These are phyloP conservation scores for Arnoldichthys spilopterus DNA, from an alignment of 2,797 vertebrate species.

Conservation along the genomic window DNA sequence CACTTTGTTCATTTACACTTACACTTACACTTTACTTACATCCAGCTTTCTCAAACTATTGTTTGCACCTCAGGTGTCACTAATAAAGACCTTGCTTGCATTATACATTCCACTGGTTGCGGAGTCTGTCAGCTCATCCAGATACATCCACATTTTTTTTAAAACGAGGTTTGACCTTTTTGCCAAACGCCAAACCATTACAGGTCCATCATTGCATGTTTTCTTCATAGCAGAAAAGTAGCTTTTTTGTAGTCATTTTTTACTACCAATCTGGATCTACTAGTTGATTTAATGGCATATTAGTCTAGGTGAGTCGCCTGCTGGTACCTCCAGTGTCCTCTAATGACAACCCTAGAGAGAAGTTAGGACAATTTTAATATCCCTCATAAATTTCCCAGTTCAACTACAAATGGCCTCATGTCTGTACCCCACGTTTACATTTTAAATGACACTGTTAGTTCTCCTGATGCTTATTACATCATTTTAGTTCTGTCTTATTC, in stretches of 20 bases:
- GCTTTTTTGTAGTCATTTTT: slow-evolving; percentile 34
- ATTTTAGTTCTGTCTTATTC: slow-evolving; percentile 28
- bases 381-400: slow-evolving; percentile 30
- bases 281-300: slow-evolving; percentile 49
- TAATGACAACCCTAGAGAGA: slow-evolving; percentile 54
- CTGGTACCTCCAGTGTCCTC: slow-evolving; percentile 31
- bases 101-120: not conserved
- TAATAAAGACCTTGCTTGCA: not conserved
- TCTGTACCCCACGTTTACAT: slow-evolving; percentile 1
- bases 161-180: slow-evolving; percentile 9
- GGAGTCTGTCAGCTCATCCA: not conserved
- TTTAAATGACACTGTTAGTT: slow-evolving; percentile 34
- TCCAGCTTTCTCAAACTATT: slow-evolving; percentile 1
- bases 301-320: slow-evolving; percentile 3
- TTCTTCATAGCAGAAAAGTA: slow-evolving; percentile 15
- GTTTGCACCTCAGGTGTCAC: slow-evolving; percentile 12
- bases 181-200: not conserved
- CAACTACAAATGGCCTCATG: slow-evolving; percentile 12
- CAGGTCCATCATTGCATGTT: not conserved
- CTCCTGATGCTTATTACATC: slow-evolving; percentile 34
- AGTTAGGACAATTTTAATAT: slow-evolving; percentile 37
- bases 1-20: not conserved
- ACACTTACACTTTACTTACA: too few species aligned
- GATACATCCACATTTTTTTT: not conserved
- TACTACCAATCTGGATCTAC: slow-evolving; percentile 43